phyloP scores from a whole-genome alignment of 2,888 invertebrate genomes.

The Leucophenga maculata region DNA sequence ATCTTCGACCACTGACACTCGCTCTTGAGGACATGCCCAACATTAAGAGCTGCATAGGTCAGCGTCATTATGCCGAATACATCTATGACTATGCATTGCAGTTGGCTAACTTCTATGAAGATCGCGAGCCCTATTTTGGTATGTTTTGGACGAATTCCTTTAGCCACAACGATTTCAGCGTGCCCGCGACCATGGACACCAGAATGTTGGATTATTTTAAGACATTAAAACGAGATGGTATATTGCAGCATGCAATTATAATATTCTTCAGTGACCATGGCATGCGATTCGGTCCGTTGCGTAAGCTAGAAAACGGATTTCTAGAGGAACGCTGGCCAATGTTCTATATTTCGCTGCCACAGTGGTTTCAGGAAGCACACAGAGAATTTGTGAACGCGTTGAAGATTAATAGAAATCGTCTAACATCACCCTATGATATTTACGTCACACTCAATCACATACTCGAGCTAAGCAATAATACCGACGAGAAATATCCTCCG shows the following conservation, averaged over 20 bases:
- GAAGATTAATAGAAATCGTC: slow-evolving; percentile 75
- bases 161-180: slow-evolving; percentile 80
- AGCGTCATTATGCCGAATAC: slow-evolving; percentile 77
- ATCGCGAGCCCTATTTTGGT: slow-evolving; percentile 77
- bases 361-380: slow-evolving; percentile 75
- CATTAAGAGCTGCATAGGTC: slow-evolving; percentile 75
- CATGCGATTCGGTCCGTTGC: slow-evolving; percentile 79
- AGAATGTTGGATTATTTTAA: slow-evolving; percentile 76
- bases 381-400: slow-evolving; percentile 75
- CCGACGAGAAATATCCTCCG: slow-evolving; percentile 56
- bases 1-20: slow-evolving; percentile 81
- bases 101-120: slow-evolving; percentile 76
- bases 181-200: slow-evolving; percentile 78
- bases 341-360: slow-evolving; percentile 80
- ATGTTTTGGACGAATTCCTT: slow-evolving; percentile 86
- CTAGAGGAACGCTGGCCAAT: slow-evolving; percentile 85
- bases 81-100: slow-evolving; percentile 79
- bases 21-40: slow-evolving; percentile 77
- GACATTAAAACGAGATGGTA: slow-evolving; percentile 74
- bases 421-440: slow-evolving; percentile 82
- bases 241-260: slow-evolving; percentile 78
- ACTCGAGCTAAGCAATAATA: slow-evolving; percentile 73
- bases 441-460: slow-evolving; percentile 80
- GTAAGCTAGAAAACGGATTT: slow-evolving; percentile 80
- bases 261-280: slow-evolving; percentile 84